A percentile compares a stretch with the other conserved stretches of the same genome.
Evolutionary conservation across 2,888 invertebrate species (phyloP).

Genomic region (Dryadula phaetusa): DNA sequence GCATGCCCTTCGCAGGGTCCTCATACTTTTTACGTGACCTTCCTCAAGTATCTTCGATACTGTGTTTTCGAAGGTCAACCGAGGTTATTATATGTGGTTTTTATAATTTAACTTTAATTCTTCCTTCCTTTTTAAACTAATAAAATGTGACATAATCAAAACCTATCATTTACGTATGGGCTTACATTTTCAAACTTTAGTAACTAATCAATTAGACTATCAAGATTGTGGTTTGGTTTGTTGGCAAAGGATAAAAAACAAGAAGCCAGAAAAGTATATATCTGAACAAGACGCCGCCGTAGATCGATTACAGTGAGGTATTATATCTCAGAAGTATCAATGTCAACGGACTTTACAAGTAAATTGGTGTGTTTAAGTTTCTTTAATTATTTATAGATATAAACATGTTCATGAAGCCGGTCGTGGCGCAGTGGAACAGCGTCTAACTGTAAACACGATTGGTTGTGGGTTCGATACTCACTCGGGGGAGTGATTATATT

Average conservation of each 20-base stretch:
- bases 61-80: too few species aligned
- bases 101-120: not conserved
- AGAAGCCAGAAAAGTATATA: slow-evolving; percentile 39
- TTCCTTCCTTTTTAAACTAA: not conserved
- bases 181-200: slow-evolving; percentile 14
- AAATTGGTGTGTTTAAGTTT: slow-evolving; percentile 1
- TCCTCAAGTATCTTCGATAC: too few species aligned
- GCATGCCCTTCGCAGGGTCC: too few species aligned
- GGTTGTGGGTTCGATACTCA: too few species aligned
- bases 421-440: too few species aligned
- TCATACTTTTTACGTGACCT: too few species aligned
- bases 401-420: too few species aligned
- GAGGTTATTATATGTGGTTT: too few species aligned
- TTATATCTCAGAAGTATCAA: slow-evolving; percentile 35
- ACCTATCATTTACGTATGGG: slow-evolving; percentile 4
- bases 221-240: slow-evolving; percentile 22
- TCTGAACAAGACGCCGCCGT: slow-evolving; percentile 31
- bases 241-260: slow-evolving; percentile 21
- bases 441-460: too few species aligned
- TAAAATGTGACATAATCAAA: not conserved
- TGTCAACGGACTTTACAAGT: slow-evolving; percentile 21
- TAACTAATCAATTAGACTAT: slow-evolving; percentile 28
- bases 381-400: not conserved
- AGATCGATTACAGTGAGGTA: slow-evolving; percentile 34
- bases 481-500: too few species aligned